Evolutionary conservation across 2,888 invertebrate genomes (phyloP), one percentile per base, ranked within the genome.

Genomic region (Melinopterus prodromus): DNA sequence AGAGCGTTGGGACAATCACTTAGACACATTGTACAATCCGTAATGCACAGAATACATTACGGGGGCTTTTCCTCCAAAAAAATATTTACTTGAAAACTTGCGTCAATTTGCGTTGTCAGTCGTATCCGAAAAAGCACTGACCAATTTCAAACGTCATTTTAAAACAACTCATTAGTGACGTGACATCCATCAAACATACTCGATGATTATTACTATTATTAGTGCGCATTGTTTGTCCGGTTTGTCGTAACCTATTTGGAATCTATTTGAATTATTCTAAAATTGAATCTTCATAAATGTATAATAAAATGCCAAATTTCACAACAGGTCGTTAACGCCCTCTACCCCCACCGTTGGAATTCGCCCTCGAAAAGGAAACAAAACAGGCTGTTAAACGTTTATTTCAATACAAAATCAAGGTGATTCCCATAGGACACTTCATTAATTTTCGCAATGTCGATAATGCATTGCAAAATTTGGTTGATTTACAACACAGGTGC

Each of bases 61-160:
- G 71, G 71, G 74, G 37, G 6, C 7, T 35, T 74, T 74, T 74
- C 37, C 14, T 72, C 74, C n/a, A 9, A 16, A 74, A 74, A 74
- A 74, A 72, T 36, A 74, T n/a, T 26, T 15, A 74, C 7, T n/a
- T 26, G 37, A 74, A 74, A 74, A 74, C 74, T 74, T 74, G 37
- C 74, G 74, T 74, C 74, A 74, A 74, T 74, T 74, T 74, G 74
- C 74, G 74, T 36, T 74, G 74, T 74, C 74, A 74, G 36, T 74
- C 12, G 36, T 74, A 74, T 74, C 35, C 74, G 35, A 74, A 74
- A 74, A 74, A 74, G 35, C 35, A 35, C 35, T n/a, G 15, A 36
- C n/a, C 74, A 74, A 74, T 74, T 15, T 35, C 6, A 71, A 70
- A 70, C 26, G 26, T 26, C 26, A 26, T 26, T 26, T 53, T 53